Evolutionary conservation across 2,888 invertebrate genomes (phyloP).

Genomic region (Chrysolina oricalcia): DNA sequence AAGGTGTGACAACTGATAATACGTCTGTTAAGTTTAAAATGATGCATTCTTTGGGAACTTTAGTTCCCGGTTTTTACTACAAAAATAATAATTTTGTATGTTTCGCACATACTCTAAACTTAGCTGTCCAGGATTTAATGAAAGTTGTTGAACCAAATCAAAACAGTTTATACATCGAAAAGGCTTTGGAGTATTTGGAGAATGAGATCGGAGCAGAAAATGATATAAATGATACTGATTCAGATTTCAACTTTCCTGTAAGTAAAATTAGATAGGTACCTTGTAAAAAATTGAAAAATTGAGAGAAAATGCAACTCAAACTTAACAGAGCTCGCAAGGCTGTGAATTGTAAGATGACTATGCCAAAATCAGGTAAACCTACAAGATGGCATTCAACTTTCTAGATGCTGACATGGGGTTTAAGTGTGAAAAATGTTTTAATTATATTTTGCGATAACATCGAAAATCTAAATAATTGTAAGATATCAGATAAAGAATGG

Average conservation of each 20-base stretch:
- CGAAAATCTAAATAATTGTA: too few species aligned
- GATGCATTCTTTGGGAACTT: constrained; percentile 44
- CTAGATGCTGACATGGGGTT: too few species aligned
- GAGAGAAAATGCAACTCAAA: too few species aligned
- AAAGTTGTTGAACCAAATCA: constrained; percentile 42
- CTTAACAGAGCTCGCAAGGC: too few species aligned
- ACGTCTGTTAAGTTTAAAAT: constrained; percentile 40
- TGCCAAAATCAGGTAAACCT: too few species aligned
- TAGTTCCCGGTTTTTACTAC: constrained; percentile 33
- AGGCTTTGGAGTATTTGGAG: constrained; percentile 35
- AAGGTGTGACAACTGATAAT: constrained; percentile 28
- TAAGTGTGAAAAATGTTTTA: too few species aligned
- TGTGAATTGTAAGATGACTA: too few species aligned
- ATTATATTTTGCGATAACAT: too few species aligned
- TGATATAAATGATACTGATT: constrained; percentile 24
- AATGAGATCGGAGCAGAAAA: constrained; percentile 42
- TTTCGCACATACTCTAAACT: constrained; percentile 39
- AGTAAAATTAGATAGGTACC: not conserved
- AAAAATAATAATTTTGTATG: constrained; percentile 40
- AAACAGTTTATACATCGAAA: constrained; percentile 33
- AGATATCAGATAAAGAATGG: too few species aligned
- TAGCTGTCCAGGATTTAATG: constrained; percentile 40
- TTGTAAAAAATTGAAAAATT: not conserved
- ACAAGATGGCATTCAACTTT: too few species aligned
- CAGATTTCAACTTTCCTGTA: not conserved